Percentiles rank a stretch among this genome's conserved stretches.
Evolutionary conservation across 92 coral and sea anemone genomes (phyloP).

Genomic region (Porites evermanni): DNA sequence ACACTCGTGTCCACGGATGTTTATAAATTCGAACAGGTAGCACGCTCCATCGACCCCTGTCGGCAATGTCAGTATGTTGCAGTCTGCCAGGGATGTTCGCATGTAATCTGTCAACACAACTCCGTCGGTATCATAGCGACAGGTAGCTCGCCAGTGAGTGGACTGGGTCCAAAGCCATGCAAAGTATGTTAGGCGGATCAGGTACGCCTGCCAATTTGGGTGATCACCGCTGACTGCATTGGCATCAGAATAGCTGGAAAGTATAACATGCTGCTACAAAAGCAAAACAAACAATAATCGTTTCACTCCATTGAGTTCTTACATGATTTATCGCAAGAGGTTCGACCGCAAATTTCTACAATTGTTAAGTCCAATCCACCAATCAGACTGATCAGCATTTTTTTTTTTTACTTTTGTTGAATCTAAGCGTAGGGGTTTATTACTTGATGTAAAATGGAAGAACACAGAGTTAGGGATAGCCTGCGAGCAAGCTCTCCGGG

Average conservation of each 20-base stretch:
- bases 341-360: background rate
- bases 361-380: no score
- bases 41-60: background rate
- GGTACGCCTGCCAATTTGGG: slow-evolving; percentile 21
- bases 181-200: slow-evolving; percentile 12
- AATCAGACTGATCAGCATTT: no score
- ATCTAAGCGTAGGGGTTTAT: no score
- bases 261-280: background rate
- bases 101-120: slow-evolving; percentile 49
- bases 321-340: no score
- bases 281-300: background rate
- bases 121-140: slow-evolving; percentile 53
- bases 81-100: slow-evolving; percentile 12
- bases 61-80: slow-evolving; percentile 10
- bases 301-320: background rate
- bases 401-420: no score
- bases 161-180: slow-evolving; percentile 25
- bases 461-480: no score
- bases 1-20: slow-evolving; percentile 29
- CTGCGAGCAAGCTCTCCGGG: no score
- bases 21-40: slow-evolving; percentile 12
- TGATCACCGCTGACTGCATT: slow-evolving; percentile 24
- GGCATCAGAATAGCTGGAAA: slow-evolving; percentile 1
- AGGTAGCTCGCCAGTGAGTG: slow-evolving; percentile 53
- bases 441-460: no score